Evolutionary conservation across 2,888 invertebrate genomes (phyloP).

Genomic region (Chymomyza amoena): DNA sequence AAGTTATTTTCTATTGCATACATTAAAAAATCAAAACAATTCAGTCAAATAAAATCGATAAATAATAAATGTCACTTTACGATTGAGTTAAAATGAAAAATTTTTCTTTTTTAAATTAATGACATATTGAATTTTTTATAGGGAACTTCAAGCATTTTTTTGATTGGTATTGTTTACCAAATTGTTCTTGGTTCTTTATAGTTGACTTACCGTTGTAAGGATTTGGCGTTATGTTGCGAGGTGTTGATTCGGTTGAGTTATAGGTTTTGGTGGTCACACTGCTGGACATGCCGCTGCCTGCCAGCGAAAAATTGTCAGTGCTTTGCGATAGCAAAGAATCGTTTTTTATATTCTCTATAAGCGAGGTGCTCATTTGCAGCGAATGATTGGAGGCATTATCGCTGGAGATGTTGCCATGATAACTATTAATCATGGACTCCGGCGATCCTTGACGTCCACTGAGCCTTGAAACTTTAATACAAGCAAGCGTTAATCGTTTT

Average conservation of each 20-base stretch:
- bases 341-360: conserved; percentile 78
- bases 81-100: too few species aligned
- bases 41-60: background rate
- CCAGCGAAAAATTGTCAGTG: conserved; percentile 80
- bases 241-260: conserved; percentile 76
- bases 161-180: too few species aligned
- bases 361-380: conserved; percentile 78
- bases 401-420: conserved; percentile 80
- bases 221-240: conserved; percentile 76
- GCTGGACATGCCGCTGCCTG: conserved; percentile 61
- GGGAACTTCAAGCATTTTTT: too few species aligned
- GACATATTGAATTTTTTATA: too few species aligned
- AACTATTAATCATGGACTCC: conserved; percentile 87
- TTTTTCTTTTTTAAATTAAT: too few species aligned
- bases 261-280: conserved; percentile 72
- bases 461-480: conserved; percentile 77
- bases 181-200: background rate
- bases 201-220: conserved; percentile 73
- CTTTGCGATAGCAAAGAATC: conserved; percentile 80
- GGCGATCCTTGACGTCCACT: conserved; percentile 82
- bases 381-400: conserved; percentile 73
- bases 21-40: background rate
- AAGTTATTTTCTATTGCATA: conserved; percentile 65
- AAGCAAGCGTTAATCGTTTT: background rate
- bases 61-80: background rate